Evolutionary conservation across 2,797 vertebrate species (phyloP).

Genomic region (Falco concolor): DNA sequence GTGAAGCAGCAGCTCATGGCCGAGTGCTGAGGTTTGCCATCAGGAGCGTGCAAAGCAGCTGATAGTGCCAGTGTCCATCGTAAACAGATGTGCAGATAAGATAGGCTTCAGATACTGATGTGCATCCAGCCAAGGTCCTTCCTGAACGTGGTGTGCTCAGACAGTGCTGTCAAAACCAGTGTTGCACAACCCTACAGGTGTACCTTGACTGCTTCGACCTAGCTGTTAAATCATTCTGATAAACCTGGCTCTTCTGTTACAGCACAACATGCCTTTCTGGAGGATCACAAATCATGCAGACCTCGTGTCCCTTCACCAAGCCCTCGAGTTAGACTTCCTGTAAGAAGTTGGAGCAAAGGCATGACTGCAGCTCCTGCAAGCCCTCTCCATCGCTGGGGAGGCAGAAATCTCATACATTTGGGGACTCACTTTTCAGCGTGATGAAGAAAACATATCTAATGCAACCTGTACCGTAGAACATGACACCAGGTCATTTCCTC

Average conservation of each 20-base stretch:
- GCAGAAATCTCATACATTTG: constrained; percentile 7
- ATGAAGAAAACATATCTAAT: constrained; percentile 64
- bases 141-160: background rate
- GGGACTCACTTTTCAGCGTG: constrained; percentile 53
- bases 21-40: background rate
- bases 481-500: background rate
- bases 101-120: background rate
- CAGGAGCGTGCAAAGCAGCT: background rate
- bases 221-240: background rate
- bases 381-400: background rate
- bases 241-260: background rate
- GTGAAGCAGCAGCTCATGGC: background rate
- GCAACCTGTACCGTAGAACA: constrained; percentile 39
- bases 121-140: accelerated
- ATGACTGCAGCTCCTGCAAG: background rate
- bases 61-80: background rate
- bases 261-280: constrained; percentile 99
- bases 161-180: background rate
- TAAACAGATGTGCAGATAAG: background rate
- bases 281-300: constrained; percentile 92
- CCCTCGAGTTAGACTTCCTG: constrained; percentile 95
- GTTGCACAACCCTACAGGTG: background rate
- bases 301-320: constrained; percentile 94
- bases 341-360: constrained; percentile 64
- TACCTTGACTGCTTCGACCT: background rate